Percentiles rank a stretch among this genome's conserved stretches.
phyloP scores from a whole-genome alignment of 1,140 invertebrate species.

The Pteromalus puparum region DNA sequence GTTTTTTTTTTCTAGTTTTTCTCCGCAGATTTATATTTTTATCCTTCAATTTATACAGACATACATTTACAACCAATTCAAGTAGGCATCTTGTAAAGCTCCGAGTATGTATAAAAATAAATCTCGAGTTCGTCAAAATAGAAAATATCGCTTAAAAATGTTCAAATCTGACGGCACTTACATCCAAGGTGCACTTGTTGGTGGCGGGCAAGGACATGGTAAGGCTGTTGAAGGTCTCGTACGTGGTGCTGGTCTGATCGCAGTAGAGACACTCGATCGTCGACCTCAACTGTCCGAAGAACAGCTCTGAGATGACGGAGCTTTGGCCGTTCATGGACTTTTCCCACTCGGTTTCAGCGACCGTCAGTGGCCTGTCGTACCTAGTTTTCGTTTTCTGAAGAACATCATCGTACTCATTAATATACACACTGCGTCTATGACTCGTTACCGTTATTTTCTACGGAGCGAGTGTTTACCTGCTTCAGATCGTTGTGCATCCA shows the following conservation, averaged over 20 bases:
- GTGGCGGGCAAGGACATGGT: constrained; percentile 87
- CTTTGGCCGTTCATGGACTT: constrained; percentile 84
- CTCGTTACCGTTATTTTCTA: background rate
- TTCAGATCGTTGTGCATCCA: constrained; percentile 93
- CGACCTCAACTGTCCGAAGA: constrained; percentile 92
- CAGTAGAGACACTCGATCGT: constrained; percentile 88
- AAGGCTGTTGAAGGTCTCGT: constrained; percentile 92
- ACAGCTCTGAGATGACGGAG: constrained; percentile 88
- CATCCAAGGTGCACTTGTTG: constrained; percentile 81
- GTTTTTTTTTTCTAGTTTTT: background rate
- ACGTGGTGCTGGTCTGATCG: constrained; percentile 86
- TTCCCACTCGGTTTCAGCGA: constrained; percentile 84
- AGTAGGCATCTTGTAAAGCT: too few species aligned
- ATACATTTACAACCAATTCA: too few species aligned
- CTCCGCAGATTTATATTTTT: too few species aligned
- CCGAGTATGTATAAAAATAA: too few species aligned
- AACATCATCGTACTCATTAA: background rate
- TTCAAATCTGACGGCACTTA: constrained; percentile 70
- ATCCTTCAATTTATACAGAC: too few species aligned
- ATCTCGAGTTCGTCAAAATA: too few species aligned
- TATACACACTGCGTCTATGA: background rate
- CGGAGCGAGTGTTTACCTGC: constrained; percentile 70
- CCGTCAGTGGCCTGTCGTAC: constrained; percentile 57
- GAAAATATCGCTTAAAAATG: too few species aligned
- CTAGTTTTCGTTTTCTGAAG: constrained; percentile 57